These are phyloP conservation scores for Automeris io DNA, from an alignment of 2,888 invertebrate genomes.

Conservation along the genomic window DNA sequence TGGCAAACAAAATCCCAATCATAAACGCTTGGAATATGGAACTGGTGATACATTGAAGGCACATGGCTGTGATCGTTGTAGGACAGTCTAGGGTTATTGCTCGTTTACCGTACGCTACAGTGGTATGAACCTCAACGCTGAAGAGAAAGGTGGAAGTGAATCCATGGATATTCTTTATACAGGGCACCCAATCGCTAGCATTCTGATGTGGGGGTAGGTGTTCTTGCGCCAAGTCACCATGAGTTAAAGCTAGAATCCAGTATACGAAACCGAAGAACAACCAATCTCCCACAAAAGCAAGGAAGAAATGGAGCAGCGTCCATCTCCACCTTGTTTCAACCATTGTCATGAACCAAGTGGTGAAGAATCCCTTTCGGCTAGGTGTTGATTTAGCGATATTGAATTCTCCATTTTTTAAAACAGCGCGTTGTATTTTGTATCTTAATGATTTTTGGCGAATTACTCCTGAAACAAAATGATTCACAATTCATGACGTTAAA, in stretches of 20 bases:
- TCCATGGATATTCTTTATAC: slow-evolving; percentile 89
- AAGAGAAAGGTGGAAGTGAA: slow-evolving; percentile 96
- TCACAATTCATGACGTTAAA: no score
- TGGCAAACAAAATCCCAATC: slow-evolving; percentile 95
- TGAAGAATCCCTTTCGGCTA: slow-evolving; percentile 79
- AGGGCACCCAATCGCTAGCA: slow-evolving; percentile 84
- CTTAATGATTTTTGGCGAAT: slow-evolving; percentile 20
- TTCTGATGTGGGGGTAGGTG: slow-evolving; percentile 77
- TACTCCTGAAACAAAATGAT: slow-evolving; percentile 18
- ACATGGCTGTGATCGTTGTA: slow-evolving; percentile 95
- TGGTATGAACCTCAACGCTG: slow-evolving; percentile 97
- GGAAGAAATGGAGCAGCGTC: slow-evolving; percentile 90
- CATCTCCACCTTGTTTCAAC: slow-evolving; percentile 95
- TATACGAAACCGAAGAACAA: slow-evolving; percentile 91
- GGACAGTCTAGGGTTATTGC: slow-evolving; percentile 95
- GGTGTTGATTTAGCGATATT: slow-evolving; percentile 85
- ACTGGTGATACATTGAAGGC: slow-evolving; percentile 95
- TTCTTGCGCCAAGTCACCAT: slow-evolving; percentile 88
- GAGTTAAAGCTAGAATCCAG: slow-evolving; percentile 92
- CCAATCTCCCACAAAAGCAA: slow-evolving; percentile 93
- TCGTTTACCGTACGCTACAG: slow-evolving; percentile 91
- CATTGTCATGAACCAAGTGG: slow-evolving; percentile 87
- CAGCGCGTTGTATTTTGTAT: slow-evolving; percentile 70
- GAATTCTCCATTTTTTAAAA: slow-evolving; percentile 92
- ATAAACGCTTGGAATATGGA: slow-evolving; percentile 90